Evolutionary conservation across 2,888 invertebrate genomes (phyloP).

Genomic region (Spisula solida): DNA sequence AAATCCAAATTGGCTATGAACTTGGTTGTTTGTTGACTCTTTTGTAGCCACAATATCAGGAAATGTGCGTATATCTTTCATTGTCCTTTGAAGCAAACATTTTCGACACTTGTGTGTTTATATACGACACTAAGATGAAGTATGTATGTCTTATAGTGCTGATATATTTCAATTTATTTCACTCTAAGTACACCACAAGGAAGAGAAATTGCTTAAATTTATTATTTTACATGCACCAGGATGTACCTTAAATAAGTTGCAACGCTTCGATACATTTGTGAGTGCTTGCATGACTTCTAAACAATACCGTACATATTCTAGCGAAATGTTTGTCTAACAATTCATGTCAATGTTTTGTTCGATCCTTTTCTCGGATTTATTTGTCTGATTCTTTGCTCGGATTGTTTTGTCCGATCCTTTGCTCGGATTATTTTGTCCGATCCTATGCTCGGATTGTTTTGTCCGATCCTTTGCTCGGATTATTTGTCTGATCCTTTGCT

Average conservation of each 20-base stretch:
- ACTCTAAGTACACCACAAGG: slow-evolving; percentile 1
- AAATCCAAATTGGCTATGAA: background rate
- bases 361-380: too few species aligned
- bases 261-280: too few species aligned
- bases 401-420: too few species aligned
- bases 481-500: too few species aligned
- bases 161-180: slow-evolving; percentile 2
- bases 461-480: too few species aligned
- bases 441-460: too few species aligned
- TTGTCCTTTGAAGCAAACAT: background rate
- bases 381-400: too few species aligned
- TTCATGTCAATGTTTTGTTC: too few species aligned
- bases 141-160: background rate
- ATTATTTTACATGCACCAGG: background rate
- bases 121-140: slow-evolving; percentile 4
- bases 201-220: background rate
- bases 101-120: slow-evolving; percentile 4
- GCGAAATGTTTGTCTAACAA: too few species aligned
- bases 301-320: too few species aligned
- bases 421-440: too few species aligned
- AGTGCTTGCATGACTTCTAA: too few species aligned
- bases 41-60: background rate
- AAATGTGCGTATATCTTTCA: background rate
- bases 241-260: background rate
- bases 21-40: background rate